phyloP scores from a whole-genome alignment of 1,140 invertebrate genomes.

The Danaus plexippus region DNA sequence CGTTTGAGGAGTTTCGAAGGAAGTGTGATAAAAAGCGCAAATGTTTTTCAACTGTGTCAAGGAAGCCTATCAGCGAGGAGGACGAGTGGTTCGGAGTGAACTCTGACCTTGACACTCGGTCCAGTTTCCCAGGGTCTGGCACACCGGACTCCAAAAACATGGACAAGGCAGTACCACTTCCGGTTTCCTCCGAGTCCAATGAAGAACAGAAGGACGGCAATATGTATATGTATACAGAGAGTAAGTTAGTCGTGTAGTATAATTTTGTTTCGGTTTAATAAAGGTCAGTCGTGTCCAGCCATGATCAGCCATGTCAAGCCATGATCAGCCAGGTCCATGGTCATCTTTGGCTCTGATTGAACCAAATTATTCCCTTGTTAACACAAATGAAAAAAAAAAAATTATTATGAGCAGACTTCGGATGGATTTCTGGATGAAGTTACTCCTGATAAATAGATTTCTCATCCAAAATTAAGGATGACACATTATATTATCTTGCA shows the following conservation, averaged over 20 bases:
- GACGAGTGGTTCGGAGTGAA: conserved; percentile 43
- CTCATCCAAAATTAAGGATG: no score
- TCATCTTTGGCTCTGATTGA: no score
- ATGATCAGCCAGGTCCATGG: no score
- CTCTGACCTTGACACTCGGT: conserved; percentile 55
- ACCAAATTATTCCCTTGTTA: no score
- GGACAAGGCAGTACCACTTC: conserved; percentile 22
- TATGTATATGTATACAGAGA: conserved; percentile 52
- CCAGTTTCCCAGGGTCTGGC: conserved; percentile 50
- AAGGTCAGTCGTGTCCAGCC: no score
- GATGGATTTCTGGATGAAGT: no score
- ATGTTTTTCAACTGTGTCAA: conserved; percentile 30
- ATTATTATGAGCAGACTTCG: no score
- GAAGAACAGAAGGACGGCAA: conserved; percentile 40
- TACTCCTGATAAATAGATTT: no score
- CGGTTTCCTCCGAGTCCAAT: conserved; percentile 34
- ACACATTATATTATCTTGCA: no score
- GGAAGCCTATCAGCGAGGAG: conserved; percentile 39
- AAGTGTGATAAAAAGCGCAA: conserved; percentile 34
- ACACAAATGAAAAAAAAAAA: no score
- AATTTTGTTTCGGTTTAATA: conserved; percentile 4
- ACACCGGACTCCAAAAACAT: conserved; percentile 49
- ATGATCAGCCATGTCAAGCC: no score
- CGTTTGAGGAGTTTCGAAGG: conserved; percentile 21
- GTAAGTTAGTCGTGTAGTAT: conserved; percentile 31